Evolutionary conservation across 1,140 invertebrate genomes (phyloP).

Genomic region (Tetragnatha versicolor): DNA sequence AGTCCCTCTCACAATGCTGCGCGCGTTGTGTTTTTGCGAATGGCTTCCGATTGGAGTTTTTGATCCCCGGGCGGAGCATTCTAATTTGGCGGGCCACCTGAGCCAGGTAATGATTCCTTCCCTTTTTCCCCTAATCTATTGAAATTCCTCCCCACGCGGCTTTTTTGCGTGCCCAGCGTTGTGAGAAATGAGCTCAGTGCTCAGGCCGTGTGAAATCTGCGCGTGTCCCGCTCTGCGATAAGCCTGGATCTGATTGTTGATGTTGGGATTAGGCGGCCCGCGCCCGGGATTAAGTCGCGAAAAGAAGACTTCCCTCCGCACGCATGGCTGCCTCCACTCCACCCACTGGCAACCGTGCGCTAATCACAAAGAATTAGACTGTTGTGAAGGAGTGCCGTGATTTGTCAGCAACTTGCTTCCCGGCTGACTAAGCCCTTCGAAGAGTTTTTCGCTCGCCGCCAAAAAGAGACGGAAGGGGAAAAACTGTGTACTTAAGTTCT

Average conservation of each 20-base stretch:
- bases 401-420: constrained; percentile 55
- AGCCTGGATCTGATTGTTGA: constrained; percentile 57
- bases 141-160: constrained; percentile 43
- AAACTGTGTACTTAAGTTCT: constrained; percentile 56
- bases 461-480: constrained; percentile 8
- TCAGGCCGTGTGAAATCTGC: constrained; percentile 53
- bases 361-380: constrained; percentile 57
- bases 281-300: constrained; percentile 48
- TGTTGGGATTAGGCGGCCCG: constrained; percentile 50
- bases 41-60: too few species aligned
- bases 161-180: constrained; percentile 49
- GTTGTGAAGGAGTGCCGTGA: constrained; percentile 53
- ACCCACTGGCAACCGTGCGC: constrained; percentile 52
- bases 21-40: too few species aligned
- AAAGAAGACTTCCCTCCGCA: constrained; percentile 46
- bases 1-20: too few species aligned
- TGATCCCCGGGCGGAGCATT: too few species aligned
- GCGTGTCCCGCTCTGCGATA: constrained; percentile 48
- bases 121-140: constrained; percentile 53
- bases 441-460: constrained; percentile 55
- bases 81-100: too few species aligned
- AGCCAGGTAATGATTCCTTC: too few species aligned
- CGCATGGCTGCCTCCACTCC: constrained; percentile 52
- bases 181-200: constrained; percentile 57
- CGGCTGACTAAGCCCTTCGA: constrained; percentile 55